Base-by-base conservation (phyloP, 2,888 invertebrate species). In the Pelosia muscerda region DNA sequence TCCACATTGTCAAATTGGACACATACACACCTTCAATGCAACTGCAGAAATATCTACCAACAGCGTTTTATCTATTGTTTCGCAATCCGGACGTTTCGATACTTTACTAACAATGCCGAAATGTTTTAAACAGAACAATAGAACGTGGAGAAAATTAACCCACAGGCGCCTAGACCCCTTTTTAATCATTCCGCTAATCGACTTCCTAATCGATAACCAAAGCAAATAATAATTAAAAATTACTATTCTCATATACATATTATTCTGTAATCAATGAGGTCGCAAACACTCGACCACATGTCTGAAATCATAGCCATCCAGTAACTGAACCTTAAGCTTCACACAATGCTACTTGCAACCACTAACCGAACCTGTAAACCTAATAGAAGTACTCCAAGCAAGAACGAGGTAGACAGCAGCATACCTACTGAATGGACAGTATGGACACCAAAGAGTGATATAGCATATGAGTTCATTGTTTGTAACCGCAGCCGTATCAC, bases 81-180 rank as follows among this genome's bases (percentile, higher is more conserved):
- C 63, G 67, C 69, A 78, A 76, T 71, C 74, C 79, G 78, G 81
- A 78, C 61, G 66, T 77, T 71, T 63, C 61, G 62, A 69, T 74
- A 73, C 65, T 76, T 71, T 61, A 67, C 65, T 67, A 68, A 66
- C 72, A 62, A 58, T 56, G 63, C 38, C n/a, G 11, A 34, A 13
- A 38, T n/a, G n/a, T 38, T 38, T 38, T 3, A 38, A 49, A 59
- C 22, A 59, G 54, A 60, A 66, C 59, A 66, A 66, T 66, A 34
- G 60, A 34, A 55, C n/a, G 6, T 49, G 19, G 65, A 15, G 66
- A 66, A 66, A 66, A 60, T 60, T 25, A 61, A 68, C 62, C 31
- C n/a, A 26, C 34, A 38, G 38, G 60, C 60, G 26, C n/a, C n/a
- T n/a, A n/a, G n/a, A n/a, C n/a, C n/a, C n/a, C n/a, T 22, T 58